Evolutionary conservation across 1,140 invertebrate species (phyloP), one percentile per base, ranked within the genome.

Genomic region (Lepidurus apus): DNA sequence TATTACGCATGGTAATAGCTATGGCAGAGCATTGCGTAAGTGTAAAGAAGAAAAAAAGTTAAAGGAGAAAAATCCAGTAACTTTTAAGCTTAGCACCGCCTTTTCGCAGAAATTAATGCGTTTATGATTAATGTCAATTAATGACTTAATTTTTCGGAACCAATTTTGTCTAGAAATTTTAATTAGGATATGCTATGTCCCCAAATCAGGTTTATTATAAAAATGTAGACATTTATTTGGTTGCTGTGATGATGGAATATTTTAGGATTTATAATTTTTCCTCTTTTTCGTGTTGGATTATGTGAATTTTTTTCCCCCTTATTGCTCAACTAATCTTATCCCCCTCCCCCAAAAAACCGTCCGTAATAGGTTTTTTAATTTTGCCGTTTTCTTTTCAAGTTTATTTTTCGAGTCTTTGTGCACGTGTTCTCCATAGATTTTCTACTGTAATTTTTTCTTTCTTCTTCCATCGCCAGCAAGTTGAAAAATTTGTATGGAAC

Each of bases 311-410:
- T 65, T 65, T 65, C 47, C 53, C n/a, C 17, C 21, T 65, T 34
- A 34, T 34, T 65, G 53, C 53, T 65, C 53, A 65, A 65, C 53
- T 65, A 65, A 65, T 65, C 53, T 65, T 65, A 65, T 21, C 6
- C 53, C 53, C 53, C 53, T n/a, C 17, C 1, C 53, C 53, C 53
- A 7, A 65, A 65, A 21, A 65, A 65, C 17, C 53, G 21, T 13
- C 53, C 21, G 21, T 17, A 65, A n/a, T n/a, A n/a, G 1, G 1
- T 65, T 21, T 65, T 21, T 21, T 11, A 65, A 65, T 65, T 9
- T 7, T 13, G 13, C 1, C 34, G 34, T 34, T 34, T 4, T 13
- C 21, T 21, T 65, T 65, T 21, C 1, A 65, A 65, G 17, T 9
- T n/a, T 13, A 21, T 7, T 13, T 65, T 65, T 7, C 3, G 4